Conservation (phyloP, 1,140 invertebrate species). For the Zaprionus tsacasi region DNA sequence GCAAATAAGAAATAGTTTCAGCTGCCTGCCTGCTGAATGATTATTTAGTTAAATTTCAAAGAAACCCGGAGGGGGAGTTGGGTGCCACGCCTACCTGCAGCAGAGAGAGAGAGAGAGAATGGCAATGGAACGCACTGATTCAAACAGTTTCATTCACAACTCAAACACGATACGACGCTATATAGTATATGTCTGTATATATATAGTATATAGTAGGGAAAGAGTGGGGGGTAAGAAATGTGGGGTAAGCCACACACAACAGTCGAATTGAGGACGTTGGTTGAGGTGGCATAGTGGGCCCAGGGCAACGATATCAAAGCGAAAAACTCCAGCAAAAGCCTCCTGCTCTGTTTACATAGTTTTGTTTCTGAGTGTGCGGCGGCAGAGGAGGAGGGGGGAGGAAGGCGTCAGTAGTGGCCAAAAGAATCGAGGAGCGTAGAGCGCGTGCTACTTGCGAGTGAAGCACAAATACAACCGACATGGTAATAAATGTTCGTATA, state of each 20-base stretch:
- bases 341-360: neutral
- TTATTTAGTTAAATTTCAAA: slow-evolving; percentile 29
- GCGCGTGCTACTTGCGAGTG: slow-evolving; percentile 57
- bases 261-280: slow-evolving; percentile 23
- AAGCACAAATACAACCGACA: slow-evolving; percentile 72
- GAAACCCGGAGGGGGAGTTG: neutral
- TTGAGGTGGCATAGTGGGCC: slow-evolving; percentile 44
- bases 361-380: slow-evolving; percentile 7
- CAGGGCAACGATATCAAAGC: slow-evolving; percentile 64
- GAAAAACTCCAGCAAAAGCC: slow-evolving; percentile 38
- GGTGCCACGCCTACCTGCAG: no score
- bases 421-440: slow-evolving; percentile 28
- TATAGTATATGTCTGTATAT: neutral
- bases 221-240: slow-evolving; percentile 31
- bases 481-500: slow-evolving; percentile 81
- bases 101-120: slow-evolving; percentile 19
- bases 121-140: slow-evolving; percentile 20
- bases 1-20: slow-evolving; percentile 2
- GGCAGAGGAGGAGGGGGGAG: neutral
- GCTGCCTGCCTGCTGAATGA: slow-evolving; percentile 6
- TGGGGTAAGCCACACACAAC: slow-evolving; percentile 19
- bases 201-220: neutral
- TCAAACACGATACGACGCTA: slow-evolving; percentile 28
- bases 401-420: neutral
- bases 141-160: slow-evolving; percentile 60